Evolutionary conservation across 2,113 vertebrate species (phyloP), one percentile per base, ranked within the genome.

Genomic region (Xenopus laevis): DNA sequence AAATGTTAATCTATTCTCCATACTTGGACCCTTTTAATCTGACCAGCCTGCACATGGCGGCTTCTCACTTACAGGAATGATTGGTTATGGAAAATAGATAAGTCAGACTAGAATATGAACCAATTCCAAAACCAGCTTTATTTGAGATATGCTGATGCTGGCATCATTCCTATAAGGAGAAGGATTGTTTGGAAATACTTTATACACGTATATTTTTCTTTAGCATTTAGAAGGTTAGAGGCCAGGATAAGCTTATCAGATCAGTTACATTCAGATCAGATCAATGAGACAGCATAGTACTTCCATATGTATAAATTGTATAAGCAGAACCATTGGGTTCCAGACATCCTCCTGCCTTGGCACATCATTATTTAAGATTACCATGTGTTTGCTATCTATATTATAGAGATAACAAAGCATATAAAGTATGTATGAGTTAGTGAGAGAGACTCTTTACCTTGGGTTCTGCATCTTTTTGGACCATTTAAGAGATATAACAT

Each of bases 1-100:
- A 60, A 60, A 60, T 60, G 4, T 11, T 23, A 60, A 60, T 21
- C 58, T 60, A 60, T 60, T 23, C 13, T 60, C 58, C 71, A 72
- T 64, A 62, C 70, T 60, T 33, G 70, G 60, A 45, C 17, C 55
- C 18, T 10, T 10, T 17, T 58, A 58, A 58, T 58, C 55, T 17
- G 55, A 58, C 55, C 16, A 58, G 58, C 18, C 58, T 27, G 18
- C 10, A 23, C 10, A 60, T 13, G 18, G 21, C 20, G 18, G 58
- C 20, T 60, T 60, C 21, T 23, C 58, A 27, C 20, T 60, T 60
- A 60, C 21, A 60, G 10, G 55, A 23, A 11, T 27, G 21, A 18
- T 23, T 16, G 5, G 58, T 60, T 23, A 60, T 60, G 58, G 58
- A 27, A 27, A 21, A 23, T 23, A 60, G 21, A 60, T 60, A 27